Evolutionary conservation across 2,888 invertebrate genomes (phyloP).

Genomic region (Macrosiphum euphorbiae): DNA sequence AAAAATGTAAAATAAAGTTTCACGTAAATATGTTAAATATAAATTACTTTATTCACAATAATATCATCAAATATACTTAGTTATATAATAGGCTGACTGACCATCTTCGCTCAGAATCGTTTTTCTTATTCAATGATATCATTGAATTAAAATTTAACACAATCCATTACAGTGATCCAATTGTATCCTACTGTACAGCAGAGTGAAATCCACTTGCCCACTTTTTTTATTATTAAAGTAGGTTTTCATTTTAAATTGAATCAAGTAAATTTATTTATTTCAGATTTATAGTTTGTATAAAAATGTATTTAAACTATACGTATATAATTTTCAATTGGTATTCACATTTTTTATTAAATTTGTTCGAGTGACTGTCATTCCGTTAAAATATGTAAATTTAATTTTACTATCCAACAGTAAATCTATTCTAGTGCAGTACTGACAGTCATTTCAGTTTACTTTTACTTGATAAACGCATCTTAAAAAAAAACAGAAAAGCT

Average conservation of each 20-base stretch:
- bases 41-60: no score
- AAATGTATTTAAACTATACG: not conserved
- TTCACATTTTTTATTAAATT: not conserved
- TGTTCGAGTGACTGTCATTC: not conserved
- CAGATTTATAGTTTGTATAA: not conserved
- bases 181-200: no score
- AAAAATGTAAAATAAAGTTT: no score
- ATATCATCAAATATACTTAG: no score
- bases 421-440: not conserved
- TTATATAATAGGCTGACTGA: no score
- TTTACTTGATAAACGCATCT: not conserved
- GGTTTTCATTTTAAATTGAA: not conserved
- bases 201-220: no score
- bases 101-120: no score
- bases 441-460: not conserved
- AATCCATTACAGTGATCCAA: no score
- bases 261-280: not conserved
- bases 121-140: no score
- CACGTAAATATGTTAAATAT: no score
- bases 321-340: not conserved
- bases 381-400: slow-evolving; percentile 16
- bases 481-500: not conserved
- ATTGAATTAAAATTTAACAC: no score
- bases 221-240: not conserved
- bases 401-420: slow-evolving; percentile 1